Percentiles rank a stretch among this genome's conserved stretches.
Conservation (phyloP, 2,888 invertebrate species). For the Griposia aprilina region DNA sequence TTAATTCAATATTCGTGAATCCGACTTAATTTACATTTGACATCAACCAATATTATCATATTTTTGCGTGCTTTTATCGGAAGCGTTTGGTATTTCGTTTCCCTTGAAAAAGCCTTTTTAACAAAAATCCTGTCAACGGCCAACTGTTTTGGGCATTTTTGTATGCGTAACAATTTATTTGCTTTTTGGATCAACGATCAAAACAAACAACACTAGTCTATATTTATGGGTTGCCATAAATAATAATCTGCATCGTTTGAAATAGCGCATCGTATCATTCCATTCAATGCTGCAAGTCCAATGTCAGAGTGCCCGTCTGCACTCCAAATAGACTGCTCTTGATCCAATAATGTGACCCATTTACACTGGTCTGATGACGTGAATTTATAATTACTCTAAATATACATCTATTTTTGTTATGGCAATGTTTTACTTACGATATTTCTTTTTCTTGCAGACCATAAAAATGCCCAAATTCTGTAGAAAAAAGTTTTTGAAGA, state of each 20-base stretch:
- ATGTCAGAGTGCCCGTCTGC: conserved; percentile 73
- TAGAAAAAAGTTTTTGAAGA: neutral
- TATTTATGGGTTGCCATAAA: conserved; percentile 26
- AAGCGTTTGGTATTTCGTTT: neutral
- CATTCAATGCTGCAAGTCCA: conserved; percentile 68
- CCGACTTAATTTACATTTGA: conserved; percentile 50
- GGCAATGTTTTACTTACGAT: neutral
- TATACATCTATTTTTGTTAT: conserved; percentile 19
- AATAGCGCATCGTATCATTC: conserved; percentile 40
- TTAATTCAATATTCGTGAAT: conserved; percentile 54
- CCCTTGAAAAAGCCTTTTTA: neutral
- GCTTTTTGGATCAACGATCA: neutral
- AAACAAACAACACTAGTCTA: conserved; percentile 7
- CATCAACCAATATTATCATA: conserved; percentile 26
- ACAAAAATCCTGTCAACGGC: neutral
- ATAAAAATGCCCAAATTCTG: neutral
- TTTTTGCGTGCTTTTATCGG: conserved; percentile 9
- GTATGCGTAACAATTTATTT: no score
- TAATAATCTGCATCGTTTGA: conserved; percentile 35
- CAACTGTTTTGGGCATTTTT: no score
- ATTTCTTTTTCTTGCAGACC: conserved; percentile 3
- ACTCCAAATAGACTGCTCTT: conserved; percentile 80
- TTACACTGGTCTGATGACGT: conserved; percentile 58
- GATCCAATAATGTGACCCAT: conserved; percentile 78
- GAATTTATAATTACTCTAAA: conserved; percentile 55